Evolutionary conservation across 1,140 invertebrate genomes (phyloP).

Genomic region (Solenopsis fugax): DNA sequence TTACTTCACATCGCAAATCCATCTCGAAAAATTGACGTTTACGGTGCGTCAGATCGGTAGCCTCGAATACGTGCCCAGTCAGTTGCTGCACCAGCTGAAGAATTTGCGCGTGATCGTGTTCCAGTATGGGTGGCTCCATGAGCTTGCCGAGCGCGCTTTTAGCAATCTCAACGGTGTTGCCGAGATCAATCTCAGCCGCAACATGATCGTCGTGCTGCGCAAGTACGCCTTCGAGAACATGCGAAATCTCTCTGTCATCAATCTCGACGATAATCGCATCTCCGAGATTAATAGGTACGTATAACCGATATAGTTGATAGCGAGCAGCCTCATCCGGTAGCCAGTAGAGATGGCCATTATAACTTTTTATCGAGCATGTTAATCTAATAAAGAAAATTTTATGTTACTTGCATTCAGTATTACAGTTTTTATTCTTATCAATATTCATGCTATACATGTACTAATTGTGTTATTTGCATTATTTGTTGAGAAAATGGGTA

Average conservation of each 20-base stretch:
- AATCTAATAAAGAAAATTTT: neutral
- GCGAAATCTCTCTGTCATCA: slow-evolving; percentile 89
- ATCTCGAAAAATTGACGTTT: slow-evolving; percentile 90
- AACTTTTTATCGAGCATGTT: slow-evolving; percentile 1
- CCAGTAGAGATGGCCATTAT: neutral
- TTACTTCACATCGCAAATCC: slow-evolving; percentile 90
- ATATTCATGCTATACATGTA: neutral
- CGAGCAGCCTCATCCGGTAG: neutral
- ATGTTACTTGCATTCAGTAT: neutral
- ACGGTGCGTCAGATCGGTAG: slow-evolving; percentile 89
- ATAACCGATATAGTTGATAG: neutral
- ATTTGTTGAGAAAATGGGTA: neutral
- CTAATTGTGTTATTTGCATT: slow-evolving; percentile 4
- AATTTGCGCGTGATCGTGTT: slow-evolving; percentile 90
- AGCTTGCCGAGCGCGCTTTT: slow-evolving; percentile 90
- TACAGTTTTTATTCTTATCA: neutral
- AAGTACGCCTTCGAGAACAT: slow-evolving; percentile 90
- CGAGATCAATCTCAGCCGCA: slow-evolving; percentile 89
- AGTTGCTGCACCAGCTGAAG: slow-evolving; percentile 89
- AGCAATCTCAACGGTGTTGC: slow-evolving; percentile 90
- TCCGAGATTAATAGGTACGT: slow-evolving; percentile 90
- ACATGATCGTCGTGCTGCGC: slow-evolving; percentile 89
- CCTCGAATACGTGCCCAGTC: slow-evolving; percentile 90
- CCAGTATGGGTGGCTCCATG: slow-evolving; percentile 90
- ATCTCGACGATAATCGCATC: slow-evolving; percentile 91